A percentile compares a stretch with the other conserved stretches of the same genome.
Evolutionary conservation across 1,140 invertebrate genomes (phyloP).

Genomic region (Homarus americanus): DNA sequence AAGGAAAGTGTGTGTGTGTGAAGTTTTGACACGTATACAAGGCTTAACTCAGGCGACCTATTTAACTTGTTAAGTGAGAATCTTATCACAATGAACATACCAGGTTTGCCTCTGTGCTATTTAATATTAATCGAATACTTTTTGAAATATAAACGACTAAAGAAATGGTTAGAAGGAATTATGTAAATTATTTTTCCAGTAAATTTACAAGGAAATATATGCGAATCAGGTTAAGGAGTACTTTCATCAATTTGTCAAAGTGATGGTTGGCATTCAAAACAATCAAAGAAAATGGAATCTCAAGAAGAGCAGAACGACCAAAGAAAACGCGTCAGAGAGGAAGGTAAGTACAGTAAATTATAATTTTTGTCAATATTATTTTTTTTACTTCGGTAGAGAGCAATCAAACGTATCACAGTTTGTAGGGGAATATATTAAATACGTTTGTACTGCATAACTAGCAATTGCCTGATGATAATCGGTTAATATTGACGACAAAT

Average conservation of each 20-base stretch:
- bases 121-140: neutral
- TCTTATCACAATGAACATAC: too few species aligned
- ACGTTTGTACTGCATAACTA: too few species aligned
- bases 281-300: constrained; percentile 18
- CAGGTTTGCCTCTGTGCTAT: too few species aligned
- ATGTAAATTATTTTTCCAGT: neutral
- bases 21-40: too few species aligned
- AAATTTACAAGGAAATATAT: neutral
- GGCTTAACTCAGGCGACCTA: too few species aligned
- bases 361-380: neutral
- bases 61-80: too few species aligned
- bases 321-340: neutral
- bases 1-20: too few species aligned
- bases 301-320: constrained; percentile 3
- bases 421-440: too few species aligned
- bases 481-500: too few species aligned
- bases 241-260: neutral
- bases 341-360: neutral
- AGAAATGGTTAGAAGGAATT: neutral
- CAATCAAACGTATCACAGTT: too few species aligned
- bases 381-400: too few species aligned
- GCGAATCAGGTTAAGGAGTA: neutral
- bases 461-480: too few species aligned
- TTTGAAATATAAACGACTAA: neutral
- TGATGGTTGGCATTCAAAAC: constrained; percentile 15